These are phyloP conservation scores for Dryoscopus gambensis DNA, from an alignment of 2,113 vertebrate genomes.

Conservation along the genomic window DNA sequence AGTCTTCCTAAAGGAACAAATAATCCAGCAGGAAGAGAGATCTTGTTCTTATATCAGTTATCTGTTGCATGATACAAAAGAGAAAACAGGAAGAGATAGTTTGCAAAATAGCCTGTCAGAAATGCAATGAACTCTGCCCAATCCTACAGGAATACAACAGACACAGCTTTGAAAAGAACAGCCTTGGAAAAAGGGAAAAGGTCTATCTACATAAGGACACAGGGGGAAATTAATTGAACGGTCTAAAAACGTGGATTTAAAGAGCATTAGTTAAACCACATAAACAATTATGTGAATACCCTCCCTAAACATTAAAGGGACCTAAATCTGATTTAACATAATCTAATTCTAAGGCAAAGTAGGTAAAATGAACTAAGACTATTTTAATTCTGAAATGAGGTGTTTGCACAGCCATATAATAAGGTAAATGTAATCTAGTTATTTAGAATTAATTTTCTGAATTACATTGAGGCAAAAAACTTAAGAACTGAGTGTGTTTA, in stretches of 20 bases:
- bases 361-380: neutral
- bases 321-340: neutral
- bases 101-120: neutral
- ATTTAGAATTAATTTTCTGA: neutral
- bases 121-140: neutral
- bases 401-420: neutral
- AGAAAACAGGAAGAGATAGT: neutral
- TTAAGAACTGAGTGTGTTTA: neutral
- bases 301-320: neutral
- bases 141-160: accelerated
- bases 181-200: neutral
- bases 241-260: neutral
- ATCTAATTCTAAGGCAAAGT: neutral
- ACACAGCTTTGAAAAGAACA: neutral
- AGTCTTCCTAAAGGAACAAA: neutral
- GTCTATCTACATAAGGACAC: neutral
- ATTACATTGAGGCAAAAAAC: neutral
- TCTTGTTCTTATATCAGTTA: neutral
- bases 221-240: neutral
- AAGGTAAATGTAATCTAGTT: neutral
- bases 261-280: neutral
- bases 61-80: neutral
- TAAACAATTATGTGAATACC: neutral
- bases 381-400: neutral
- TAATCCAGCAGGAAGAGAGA: neutral